Conservation (phyloP, 2,113 vertebrate genomes). For the Narcine bancroftii region DNA sequence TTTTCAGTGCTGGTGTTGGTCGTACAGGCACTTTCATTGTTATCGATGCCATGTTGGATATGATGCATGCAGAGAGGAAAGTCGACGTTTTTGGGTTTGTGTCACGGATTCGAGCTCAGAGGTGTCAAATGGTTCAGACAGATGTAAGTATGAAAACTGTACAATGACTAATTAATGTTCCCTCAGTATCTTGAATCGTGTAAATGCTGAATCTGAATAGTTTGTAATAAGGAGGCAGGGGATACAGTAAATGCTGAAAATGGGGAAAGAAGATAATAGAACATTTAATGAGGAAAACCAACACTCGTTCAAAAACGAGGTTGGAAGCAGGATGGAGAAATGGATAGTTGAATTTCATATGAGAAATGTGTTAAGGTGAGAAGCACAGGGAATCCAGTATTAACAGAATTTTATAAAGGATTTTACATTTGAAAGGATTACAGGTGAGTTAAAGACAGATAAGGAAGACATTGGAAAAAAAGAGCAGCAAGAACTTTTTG, state of each 20-base stretch:
- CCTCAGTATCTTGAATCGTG: background rate
- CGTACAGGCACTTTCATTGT: constrained; percentile 94
- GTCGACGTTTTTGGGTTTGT: constrained; percentile 95
- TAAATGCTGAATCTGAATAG: background rate
- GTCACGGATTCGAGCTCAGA: constrained; percentile 88
- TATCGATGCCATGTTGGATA: constrained; percentile 98
- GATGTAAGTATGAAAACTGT: constrained; percentile 66
- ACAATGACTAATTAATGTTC: background rate
- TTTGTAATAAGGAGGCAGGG: background rate
- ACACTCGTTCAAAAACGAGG: background rate
- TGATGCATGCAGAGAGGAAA: constrained; percentile 89
- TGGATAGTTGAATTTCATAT: background rate
- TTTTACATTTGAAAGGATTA: background rate
- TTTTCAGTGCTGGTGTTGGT: constrained; percentile 80
- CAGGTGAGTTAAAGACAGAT: background rate
- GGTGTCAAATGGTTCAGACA: constrained; percentile 98
- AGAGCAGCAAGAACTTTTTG: background rate
- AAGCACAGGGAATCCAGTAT: background rate
- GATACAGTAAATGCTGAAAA: background rate
- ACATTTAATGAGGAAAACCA: background rate
- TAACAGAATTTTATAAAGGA: background rate
- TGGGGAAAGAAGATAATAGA: background rate
- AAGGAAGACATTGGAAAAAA: background rate
- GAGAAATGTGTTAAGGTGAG: background rate
- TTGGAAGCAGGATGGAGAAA: background rate